Evolutionary conservation across 2,888 invertebrate genomes (phyloP).

Genomic region (Phania funesta): DNA sequence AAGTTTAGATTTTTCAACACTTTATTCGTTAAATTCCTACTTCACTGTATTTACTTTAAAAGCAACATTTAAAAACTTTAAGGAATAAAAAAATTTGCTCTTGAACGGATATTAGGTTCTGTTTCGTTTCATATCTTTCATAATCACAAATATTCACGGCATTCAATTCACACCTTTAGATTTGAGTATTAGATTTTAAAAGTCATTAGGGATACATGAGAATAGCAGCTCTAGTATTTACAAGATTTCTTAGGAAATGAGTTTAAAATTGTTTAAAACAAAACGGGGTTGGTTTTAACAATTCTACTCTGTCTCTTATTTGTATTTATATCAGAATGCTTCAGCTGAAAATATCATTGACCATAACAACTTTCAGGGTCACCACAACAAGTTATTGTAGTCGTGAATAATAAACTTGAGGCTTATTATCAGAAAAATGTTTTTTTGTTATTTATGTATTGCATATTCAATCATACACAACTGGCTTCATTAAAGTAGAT

Average conservation of each 20-base stretch:
- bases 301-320: neutral
- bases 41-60: neutral
- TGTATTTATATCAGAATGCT: constrained; percentile 33
- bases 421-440: constrained; percentile 36
- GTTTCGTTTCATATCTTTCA: neutral
- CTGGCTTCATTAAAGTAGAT: constrained; percentile 1
- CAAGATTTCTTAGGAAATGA: constrained; percentile 33
- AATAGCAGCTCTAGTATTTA: neutral
- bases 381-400: constrained; percentile 51
- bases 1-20: too few species aligned
- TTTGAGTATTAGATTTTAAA: neutral
- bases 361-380: constrained; percentile 66
- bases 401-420: constrained; percentile 42
- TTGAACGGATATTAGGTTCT: neutral
- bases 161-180: constrained; percentile 4
- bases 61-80: neutral
- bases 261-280: constrained; percentile 9
- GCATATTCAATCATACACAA: constrained; percentile 20
- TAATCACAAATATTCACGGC: constrained; percentile 9
- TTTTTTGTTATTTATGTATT: constrained; percentile 32
- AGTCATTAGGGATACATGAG: neutral
- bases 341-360: constrained; percentile 60
- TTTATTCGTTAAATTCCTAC: neutral
- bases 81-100: neutral
- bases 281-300: neutral